These are phyloP conservation scores for Notarius lentiginosus DNA, from an alignment of 2,113 vertebrate genomes.

Conservation along the genomic window DNA sequence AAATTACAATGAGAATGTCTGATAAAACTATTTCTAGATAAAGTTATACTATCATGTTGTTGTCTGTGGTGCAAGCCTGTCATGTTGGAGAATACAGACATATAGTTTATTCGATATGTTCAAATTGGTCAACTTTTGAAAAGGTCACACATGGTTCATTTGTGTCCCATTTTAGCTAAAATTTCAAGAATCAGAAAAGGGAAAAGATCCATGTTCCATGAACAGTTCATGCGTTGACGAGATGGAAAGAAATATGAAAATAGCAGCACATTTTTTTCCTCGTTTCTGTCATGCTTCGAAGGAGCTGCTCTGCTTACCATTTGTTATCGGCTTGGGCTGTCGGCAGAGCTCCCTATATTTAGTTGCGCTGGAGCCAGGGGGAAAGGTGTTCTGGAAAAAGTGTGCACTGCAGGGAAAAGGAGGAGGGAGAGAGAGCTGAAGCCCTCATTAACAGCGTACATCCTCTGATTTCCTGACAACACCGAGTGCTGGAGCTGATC, in stretches of 20 bases:
- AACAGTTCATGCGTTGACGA: not conserved
- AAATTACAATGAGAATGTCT: not conserved
- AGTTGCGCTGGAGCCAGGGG: constrained; percentile 62
- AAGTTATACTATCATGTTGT: not conserved
- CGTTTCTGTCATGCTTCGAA: constrained; percentile 32
- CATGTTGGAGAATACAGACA: not conserved
- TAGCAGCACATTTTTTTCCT: constrained; percentile 26
- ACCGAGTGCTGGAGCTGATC: constrained; percentile 23
- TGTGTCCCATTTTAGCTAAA: not conserved
- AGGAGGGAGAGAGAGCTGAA: constrained; percentile 17
- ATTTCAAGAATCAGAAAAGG: not conserved
- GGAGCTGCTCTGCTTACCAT: constrained; percentile 60
- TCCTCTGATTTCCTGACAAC: constrained; percentile 39
- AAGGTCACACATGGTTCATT: not conserved
- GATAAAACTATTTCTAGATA: not conserved
- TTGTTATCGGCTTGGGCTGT: constrained; percentile 67
- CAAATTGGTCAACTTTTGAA: not conserved
- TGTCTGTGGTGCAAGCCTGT: too few relatives aligned
- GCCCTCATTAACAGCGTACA: constrained; percentile 45
- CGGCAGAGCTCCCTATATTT: constrained; percentile 73
- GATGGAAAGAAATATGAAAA: constrained; percentile 38
- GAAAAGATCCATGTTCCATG: constrained; percentile 16
- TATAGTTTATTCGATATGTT: not conserved
- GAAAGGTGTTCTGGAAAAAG: constrained; percentile 66
- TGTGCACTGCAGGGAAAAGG: constrained; percentile 14